Evolutionary conservation across 2,888 invertebrate genomes (phyloP).

Genomic region (Zaprionus obscuricornis): DNA sequence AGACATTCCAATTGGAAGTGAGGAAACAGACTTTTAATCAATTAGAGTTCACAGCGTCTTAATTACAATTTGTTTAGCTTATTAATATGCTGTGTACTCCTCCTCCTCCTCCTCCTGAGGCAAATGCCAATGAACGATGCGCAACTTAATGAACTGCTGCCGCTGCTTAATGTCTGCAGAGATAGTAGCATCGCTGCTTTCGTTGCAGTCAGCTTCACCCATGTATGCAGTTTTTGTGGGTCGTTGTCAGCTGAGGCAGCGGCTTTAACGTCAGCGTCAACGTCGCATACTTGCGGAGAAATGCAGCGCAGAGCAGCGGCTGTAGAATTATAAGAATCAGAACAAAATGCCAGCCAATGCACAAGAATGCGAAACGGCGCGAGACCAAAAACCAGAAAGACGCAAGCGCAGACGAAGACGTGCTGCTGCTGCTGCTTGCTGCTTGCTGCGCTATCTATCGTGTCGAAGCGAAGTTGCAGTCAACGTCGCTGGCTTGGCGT

Average conservation of each 20-base stretch:
- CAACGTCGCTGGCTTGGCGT: constrained; percentile 14
- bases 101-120: no score
- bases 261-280: neutral
- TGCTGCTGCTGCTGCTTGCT: no score
- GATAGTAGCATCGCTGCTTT: no score
- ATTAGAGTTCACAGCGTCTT: constrained; percentile 63
- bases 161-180: constrained; percentile 1
- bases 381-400: constrained; percentile 23
- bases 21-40: constrained; percentile 52
- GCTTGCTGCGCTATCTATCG: no score
- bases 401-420: constrained; percentile 28
- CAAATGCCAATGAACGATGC: constrained; percentile 67
- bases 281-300: constrained; percentile 65
- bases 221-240: constrained; percentile 56
- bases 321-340: constrained; percentile 56
- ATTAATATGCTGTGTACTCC: constrained; percentile 49
- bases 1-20: constrained; percentile 45
- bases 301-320: constrained; percentile 47
- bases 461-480: constrained; percentile 18
- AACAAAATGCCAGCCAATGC: constrained; percentile 72
- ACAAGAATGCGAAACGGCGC: constrained; percentile 67
- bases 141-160: constrained; percentile 56
- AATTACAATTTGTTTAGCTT: constrained; percentile 70
- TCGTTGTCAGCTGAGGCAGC: constrained; percentile 23
- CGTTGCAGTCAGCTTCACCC: constrained; percentile 19